These are phyloP conservation scores for Clivina fossor DNA, from an alignment of 2,888 invertebrate species.

Conservation along the genomic window DNA sequence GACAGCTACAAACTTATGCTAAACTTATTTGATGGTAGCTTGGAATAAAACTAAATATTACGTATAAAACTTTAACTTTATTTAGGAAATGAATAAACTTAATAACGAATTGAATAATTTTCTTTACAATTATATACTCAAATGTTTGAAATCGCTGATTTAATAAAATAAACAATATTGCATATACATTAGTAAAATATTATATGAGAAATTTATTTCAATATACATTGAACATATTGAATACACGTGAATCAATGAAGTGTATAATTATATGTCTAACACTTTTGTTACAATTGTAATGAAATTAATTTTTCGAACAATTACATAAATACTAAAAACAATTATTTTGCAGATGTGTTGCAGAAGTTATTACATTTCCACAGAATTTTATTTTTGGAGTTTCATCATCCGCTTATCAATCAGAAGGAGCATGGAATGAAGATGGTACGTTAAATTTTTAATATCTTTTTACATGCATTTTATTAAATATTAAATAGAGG, in stretches of 20 bases:
- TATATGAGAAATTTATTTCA: neutral
- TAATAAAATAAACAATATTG: no score
- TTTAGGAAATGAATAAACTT: no score
- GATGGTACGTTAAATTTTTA: no score
- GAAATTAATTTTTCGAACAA: neutral
- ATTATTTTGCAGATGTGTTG: neutral
- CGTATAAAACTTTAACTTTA: no score
- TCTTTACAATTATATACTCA: no score
- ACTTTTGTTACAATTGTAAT: neutral
- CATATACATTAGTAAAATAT: neutral
- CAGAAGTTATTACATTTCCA: slow-evolving; percentile 53
- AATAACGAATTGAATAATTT: no score
- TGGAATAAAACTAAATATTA: no score
- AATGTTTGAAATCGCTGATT: no score
- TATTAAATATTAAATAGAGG: no score
- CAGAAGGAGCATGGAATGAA: slow-evolving; percentile 59
- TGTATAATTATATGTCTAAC: neutral
- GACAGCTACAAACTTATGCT: no score
- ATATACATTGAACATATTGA: neutral
- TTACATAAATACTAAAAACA: neutral
- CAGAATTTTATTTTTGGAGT: slow-evolving; percentile 62
- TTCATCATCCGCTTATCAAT: slow-evolving; percentile 63
- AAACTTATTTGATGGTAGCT: no score
- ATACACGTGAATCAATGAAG: neutral
- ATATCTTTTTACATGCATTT: no score